Conservation (phyloP, 2,113 vertebrate species). For the Parotia lawesii region DNA sequence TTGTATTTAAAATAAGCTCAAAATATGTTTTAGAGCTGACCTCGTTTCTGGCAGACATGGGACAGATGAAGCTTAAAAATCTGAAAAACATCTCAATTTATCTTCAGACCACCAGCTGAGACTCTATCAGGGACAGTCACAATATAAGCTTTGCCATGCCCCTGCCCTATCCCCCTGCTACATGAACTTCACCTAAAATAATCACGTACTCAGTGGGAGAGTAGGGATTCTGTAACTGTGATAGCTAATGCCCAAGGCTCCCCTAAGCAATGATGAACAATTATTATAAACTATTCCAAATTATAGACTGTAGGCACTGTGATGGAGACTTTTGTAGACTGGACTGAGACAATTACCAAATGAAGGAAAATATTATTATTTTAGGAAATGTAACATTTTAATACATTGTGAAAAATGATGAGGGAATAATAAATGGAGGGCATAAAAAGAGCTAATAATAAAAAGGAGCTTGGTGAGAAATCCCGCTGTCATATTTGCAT, state of each 20-base stretch:
- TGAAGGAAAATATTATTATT: constrained; percentile 80
- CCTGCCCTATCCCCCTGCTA: constrained; percentile 52
- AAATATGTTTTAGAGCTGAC: neutral
- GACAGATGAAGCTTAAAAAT: constrained; percentile 26
- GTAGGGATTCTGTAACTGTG: constrained; percentile 45
- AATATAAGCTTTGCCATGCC: constrained; percentile 17
- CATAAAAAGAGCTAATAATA: constrained; percentile 81
- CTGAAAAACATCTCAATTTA: constrained; percentile 54
- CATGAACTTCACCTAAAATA: constrained; percentile 70
- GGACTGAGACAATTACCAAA: constrained; percentile 73
- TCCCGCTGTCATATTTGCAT: constrained; percentile 82
- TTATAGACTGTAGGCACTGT: constrained; percentile 45
- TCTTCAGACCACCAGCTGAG: constrained; percentile 57
- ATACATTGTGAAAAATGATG: constrained; percentile 79
- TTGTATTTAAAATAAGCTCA: constrained; percentile 26
- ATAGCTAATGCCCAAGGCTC: constrained; percentile 64
- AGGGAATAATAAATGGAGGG: constrained; percentile 76
- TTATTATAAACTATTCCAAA: constrained; percentile 69
- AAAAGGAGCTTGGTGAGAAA: constrained; percentile 77
- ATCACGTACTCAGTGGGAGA: constrained; percentile 67
- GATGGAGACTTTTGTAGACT: constrained; percentile 56
- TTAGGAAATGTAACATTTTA: constrained; percentile 78
- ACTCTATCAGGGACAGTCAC: constrained; percentile 19
- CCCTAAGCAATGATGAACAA: constrained; percentile 50
- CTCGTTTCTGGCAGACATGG: neutral